Evolutionary conservation across 2,797 vertebrate genomes (phyloP).

Genomic region (Trachops cirrhosus): DNA sequence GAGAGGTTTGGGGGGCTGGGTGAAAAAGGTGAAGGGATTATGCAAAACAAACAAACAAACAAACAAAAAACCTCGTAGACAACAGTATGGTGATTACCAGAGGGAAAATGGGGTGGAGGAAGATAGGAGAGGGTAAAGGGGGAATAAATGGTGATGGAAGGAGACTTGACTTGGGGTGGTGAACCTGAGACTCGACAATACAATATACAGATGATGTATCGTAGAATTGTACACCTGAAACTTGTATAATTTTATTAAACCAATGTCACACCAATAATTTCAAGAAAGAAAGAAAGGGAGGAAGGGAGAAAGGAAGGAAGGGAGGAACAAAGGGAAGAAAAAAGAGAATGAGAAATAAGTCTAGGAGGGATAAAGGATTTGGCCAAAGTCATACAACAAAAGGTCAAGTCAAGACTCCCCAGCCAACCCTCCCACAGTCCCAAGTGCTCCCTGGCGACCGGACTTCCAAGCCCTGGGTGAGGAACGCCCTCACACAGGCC

Average conservation of each 20-base stretch:
- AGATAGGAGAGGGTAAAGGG: background rate
- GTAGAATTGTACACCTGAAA: background rate
- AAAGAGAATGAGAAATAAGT: background rate
- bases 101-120: background rate
- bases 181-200: background rate
- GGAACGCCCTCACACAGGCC: background rate
- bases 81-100: background rate
- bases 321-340: no score
- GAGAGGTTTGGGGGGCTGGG: background rate
- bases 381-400: constrained; percentile 27
- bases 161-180: background rate
- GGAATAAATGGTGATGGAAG: background rate
- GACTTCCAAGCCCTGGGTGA: background rate
- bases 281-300: no score
- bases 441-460: background rate
- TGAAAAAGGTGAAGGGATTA: background rate
- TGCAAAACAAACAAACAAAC: background rate
- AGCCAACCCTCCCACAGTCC: background rate
- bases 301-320: no score
- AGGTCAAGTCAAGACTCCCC: background rate
- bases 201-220: no score
- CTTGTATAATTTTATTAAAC: background rate
- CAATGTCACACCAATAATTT: background rate
- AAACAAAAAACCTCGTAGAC: background rate
- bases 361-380: background rate